A percentile compares a stretch with the other conserved stretches of the same genome.
Conservation (phyloP, 2,113 vertebrate genomes). For the Felis chaus region DNA sequence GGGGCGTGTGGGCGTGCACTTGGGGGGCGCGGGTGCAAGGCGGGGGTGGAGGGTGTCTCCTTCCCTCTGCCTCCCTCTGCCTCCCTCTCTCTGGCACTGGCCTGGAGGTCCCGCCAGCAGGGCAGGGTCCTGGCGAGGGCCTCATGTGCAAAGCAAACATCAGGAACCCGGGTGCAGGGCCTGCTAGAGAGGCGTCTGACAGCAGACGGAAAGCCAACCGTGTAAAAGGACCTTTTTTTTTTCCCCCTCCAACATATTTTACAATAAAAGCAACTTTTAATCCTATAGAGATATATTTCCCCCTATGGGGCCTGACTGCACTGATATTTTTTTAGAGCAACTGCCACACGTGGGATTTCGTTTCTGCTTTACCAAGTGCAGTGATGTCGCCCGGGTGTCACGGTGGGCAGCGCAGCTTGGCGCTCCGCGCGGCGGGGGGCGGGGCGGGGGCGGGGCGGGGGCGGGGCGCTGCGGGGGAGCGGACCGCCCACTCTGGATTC, state of each 20-base stretch:
- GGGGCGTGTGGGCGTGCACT: not conserved
- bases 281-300: constrained; percentile 77
- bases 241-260: constrained; percentile 77
- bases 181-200: constrained; percentile 17
- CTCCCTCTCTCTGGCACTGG: not conserved
- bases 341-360: constrained; percentile 83
- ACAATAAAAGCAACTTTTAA: constrained; percentile 85
- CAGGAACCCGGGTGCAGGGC: constrained; percentile 69
- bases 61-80: constrained; percentile 59
- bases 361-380: constrained; percentile 82
- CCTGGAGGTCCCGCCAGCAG: not conserved
- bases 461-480: not conserved
- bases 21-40: not conserved
- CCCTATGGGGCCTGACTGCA: constrained; percentile 88
- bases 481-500: constrained; percentile 54
- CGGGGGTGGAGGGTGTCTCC: not conserved
- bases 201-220: constrained; percentile 61
- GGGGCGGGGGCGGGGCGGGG: not conserved
- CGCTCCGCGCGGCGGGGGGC: accelerated
- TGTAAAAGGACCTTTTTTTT: constrained; percentile 65
- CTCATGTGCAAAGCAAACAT: constrained; percentile 56
- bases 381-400: constrained; percentile 67
- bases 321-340: constrained; percentile 86
- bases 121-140: constrained; percentile 53
- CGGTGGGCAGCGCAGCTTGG: constrained; percentile 30